These are phyloP conservation scores for Syrista parreyssii DNA, from an alignment of 2,888 invertebrate genomes.

Conservation along the genomic window DNA sequence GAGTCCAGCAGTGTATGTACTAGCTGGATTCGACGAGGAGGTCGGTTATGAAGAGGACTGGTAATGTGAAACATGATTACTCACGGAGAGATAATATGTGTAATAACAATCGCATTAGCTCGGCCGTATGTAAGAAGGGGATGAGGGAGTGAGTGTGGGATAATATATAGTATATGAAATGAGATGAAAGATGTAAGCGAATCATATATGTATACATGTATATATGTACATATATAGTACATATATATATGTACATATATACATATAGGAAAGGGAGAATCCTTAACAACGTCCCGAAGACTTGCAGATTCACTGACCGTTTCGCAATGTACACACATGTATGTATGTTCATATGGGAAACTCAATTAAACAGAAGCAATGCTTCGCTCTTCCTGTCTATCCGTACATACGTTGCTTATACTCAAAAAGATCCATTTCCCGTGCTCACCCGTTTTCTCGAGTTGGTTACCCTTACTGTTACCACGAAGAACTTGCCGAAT, in stretches of 20 bases:
- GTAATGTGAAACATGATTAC: slow-evolving; percentile 61
- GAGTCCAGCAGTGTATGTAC: neutral
- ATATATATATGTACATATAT: no score
- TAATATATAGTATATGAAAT: no score
- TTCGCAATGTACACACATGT: slow-evolving; percentile 7
- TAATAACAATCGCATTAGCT: slow-evolving; percentile 64
- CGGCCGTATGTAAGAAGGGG: slow-evolving; percentile 27
- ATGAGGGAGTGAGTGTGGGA: neutral
- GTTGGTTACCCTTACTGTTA: neutral
- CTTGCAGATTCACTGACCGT: no score
- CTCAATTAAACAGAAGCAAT: slow-evolving; percentile 19
- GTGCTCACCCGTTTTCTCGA: neutral
- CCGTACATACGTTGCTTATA: neutral
- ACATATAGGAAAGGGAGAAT: neutral
- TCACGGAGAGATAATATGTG: slow-evolving; percentile 57
- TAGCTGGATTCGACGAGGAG: neutral
- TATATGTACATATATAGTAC: no score
- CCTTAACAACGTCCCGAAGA: neutral
- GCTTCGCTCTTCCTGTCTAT: neutral
- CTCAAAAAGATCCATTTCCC: neutral
- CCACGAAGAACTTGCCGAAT: neutral
- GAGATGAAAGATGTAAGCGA: no score
- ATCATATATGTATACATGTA: no score
- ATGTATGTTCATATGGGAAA: slow-evolving; percentile 13
- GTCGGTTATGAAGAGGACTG: slow-evolving; percentile 37